Base-by-base conservation (phyloP, 2,113 vertebrate species). In the Periophthalmodon schlosseri region DNA sequence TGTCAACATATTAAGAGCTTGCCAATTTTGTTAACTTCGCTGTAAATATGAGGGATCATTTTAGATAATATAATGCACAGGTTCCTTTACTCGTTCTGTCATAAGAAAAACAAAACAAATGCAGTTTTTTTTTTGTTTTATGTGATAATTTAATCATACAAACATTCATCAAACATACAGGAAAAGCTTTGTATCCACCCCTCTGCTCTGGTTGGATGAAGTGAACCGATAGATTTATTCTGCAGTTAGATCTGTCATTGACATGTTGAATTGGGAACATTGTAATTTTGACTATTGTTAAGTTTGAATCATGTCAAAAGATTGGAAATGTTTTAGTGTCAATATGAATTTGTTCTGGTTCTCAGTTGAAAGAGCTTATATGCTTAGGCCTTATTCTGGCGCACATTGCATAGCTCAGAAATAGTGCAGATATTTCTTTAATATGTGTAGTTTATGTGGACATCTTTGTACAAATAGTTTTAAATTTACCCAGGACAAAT, bases 81-180 rank as follows among this genome's bases (percentile, higher is more conserved):
- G 12, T 24, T 23, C 28, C 28, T 28, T 28, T 3, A 28, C 28
- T 28, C 1, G 28, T 28, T 28, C 28, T 28, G 28, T 28, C 28
- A 24, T 33, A 15, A 9, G 5, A 28, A 28, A 63, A 34, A 34
- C 24, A 72, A 72, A 79, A 66, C 72, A 49, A 74, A 66, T 91
- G 93, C 91, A 90, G 88, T 80, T 81, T 75, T 91, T 91, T 93
- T 92, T 28, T 28, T 78, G 78, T 87, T 93, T 93, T 92, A 86
- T 90, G 93, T 95, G 95, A 97, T 96, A 96, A 97, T 97, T 98
- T 98, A 98, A 96, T 98, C 94, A 96, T 97, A 97, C 95, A 97
- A 97, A 98, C 96, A 95, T 95, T 96, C 95, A 95, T 96, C 96
- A 95, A 93, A 96, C 95, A 95, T 92, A 92, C 94, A 94, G 93